Conservation (phyloP, 2,113 vertebrate species). For the Bothrops jararaca region DNA sequence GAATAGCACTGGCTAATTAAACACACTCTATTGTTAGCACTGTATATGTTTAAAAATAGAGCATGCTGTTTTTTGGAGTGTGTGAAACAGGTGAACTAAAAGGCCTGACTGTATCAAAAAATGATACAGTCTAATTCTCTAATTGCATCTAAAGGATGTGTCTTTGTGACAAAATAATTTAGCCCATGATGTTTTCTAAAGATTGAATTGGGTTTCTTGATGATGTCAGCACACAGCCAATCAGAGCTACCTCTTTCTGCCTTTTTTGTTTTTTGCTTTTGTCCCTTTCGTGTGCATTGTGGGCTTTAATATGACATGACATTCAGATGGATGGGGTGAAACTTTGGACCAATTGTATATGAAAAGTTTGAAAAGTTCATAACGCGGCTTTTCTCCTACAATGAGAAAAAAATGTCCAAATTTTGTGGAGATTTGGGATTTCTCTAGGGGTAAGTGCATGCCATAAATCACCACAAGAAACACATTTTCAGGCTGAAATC, state of each 20-base stretch:
- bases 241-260: neutral
- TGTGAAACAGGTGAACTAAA: neutral
- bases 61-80: neutral
- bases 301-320: neutral
- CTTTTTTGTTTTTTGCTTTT: neutral
- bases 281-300: neutral
- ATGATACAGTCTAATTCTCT: no score
- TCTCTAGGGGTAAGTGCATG: neutral
- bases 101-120: neutral
- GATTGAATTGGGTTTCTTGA: neutral
- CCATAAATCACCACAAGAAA: neutral
- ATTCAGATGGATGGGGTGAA: neutral
- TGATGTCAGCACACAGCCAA: neutral
- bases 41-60: neutral
- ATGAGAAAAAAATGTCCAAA: neutral
- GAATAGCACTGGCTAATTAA: neutral
- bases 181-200: neutral
- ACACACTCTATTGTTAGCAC: neutral
- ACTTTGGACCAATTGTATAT: neutral
- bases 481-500: neutral
- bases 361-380: neutral
- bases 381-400: neutral
- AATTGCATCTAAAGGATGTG: neutral
- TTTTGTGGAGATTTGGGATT: neutral
- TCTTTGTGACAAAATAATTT: neutral